Conservation (phyloP, 2,888 invertebrate genomes). For the Dioctria rufipes region DNA sequence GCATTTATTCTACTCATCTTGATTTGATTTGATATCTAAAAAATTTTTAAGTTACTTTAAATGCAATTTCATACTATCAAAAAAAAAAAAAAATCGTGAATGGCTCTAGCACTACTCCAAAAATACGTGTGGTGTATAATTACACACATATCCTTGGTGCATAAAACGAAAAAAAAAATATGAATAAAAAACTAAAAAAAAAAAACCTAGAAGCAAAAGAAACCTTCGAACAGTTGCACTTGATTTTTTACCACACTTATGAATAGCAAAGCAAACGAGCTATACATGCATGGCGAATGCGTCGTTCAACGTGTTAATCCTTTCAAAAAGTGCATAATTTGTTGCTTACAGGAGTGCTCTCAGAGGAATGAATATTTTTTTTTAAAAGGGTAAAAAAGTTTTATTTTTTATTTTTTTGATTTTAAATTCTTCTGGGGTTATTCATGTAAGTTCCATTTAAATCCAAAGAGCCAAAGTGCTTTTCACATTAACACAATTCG, state of each 20-base stretch:
- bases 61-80: too few species aligned
- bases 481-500: slow-evolving; percentile 35
- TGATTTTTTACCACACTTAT: slow-evolving; percentile 27
- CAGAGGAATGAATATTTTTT: slow-evolving; percentile 8
- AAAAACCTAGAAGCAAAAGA: too few species aligned
- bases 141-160: too few species aligned
- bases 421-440: slow-evolving; percentile 27
- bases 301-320: slow-evolving; percentile 4
- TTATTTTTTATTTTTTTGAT: neutral
- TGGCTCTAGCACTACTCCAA: too few species aligned
- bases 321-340: neutral
- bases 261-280: slow-evolving; percentile 17
- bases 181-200: too few species aligned
- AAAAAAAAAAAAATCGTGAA: too few species aligned
- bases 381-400: slow-evolving; percentile 1
- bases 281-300: slow-evolving; percentile 1
- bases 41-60: too few species aligned
- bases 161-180: too few species aligned
- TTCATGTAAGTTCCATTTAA: slow-evolving; percentile 38
- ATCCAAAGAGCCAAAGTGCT: slow-evolving; percentile 12
- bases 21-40: too few species aligned
- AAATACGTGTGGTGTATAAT: too few species aligned
- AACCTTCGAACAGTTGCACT: slow-evolving; percentile 12
- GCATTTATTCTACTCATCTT: too few species aligned
- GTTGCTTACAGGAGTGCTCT: slow-evolving; percentile 18